Evolutionary conservation across 30 jellyfish, hydroid and myxozoan genomes (phyloP).

Genomic region (Morbakka virulenta): DNA sequence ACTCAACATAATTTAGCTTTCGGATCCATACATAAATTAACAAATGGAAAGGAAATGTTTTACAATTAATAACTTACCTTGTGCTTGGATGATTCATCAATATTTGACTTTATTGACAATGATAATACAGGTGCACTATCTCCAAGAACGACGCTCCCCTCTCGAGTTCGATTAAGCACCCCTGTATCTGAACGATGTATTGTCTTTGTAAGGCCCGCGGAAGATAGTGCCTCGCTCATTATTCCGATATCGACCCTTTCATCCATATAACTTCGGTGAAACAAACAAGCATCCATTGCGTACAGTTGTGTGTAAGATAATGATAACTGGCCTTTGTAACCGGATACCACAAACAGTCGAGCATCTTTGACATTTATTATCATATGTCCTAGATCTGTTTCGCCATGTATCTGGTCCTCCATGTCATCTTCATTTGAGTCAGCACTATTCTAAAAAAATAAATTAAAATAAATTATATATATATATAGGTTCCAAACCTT

Average conservation of each 20-base stretch:
- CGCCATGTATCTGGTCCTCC: background rate
- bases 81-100: background rate
- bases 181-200: conserved; percentile 69
- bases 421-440: conserved; percentile 13
- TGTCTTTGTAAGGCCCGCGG: conserved; percentile 18
- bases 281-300: conserved; percentile 56
- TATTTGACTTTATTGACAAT: conserved; percentile 61
- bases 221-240: conserved; percentile 72
- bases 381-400: conserved; percentile 61
- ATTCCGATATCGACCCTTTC: conserved; percentile 10
- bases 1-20: too few species aligned
- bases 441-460: too few species aligned
- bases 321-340: conserved; percentile 75
- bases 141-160: conserved; percentile 43
- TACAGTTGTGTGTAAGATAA: conserved; percentile 61
- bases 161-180: conserved; percentile 54
- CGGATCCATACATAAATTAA: too few species aligned
- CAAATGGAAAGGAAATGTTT: too few species aligned
- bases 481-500: too few species aligned
- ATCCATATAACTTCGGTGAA: conserved; percentile 41
- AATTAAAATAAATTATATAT: too few species aligned
- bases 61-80: too few species aligned
- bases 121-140: conserved; percentile 72
- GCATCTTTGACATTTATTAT: conserved; percentile 64
- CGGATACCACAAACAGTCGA: conserved; percentile 67